A percentile compares a stretch with the other conserved stretches of the same genome.
phyloP scores from a whole-genome alignment of 2,113 vertebrate genomes.

The Corydoras maculifer region DNA sequence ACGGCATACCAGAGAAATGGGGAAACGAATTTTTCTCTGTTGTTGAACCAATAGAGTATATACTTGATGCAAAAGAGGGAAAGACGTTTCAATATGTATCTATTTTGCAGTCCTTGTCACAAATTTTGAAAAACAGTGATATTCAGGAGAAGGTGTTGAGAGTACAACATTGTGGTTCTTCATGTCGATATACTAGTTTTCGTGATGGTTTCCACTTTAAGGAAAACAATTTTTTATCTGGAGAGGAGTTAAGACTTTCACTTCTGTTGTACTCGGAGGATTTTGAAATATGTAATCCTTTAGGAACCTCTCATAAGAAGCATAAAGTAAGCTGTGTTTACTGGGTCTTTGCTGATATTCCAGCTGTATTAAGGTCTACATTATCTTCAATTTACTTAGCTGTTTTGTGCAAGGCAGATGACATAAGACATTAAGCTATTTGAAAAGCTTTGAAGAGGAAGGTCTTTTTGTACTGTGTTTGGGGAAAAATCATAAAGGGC shows the following conservation, averaged over 20 bases:
- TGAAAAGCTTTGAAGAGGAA: conserved; percentile 39
- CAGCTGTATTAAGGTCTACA: neutral
- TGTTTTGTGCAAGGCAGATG: conserved; percentile 21
- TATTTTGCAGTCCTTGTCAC: conserved; percentile 37
- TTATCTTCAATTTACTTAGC: neutral
- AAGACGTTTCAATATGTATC: conserved; percentile 42
- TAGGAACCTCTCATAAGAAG: too few species aligned
- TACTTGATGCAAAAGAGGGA: conserved; percentile 35
- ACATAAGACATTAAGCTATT: conserved; percentile 33
- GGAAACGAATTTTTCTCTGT: conserved; percentile 34
- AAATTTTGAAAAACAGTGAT: conserved; percentile 37
- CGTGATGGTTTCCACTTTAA: conserved; percentile 34
- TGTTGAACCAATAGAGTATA: conserved; percentile 41
- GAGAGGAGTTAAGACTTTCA: neutral
- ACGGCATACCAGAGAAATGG: conserved; percentile 32
- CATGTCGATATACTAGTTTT: conserved; percentile 38
- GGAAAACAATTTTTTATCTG: conserved; percentile 1
- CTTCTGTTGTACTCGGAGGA: neutral
- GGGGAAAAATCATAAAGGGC: conserved; percentile 39
- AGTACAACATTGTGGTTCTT: neutral
- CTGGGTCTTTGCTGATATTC: neutral
- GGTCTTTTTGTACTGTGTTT: conserved; percentile 25
- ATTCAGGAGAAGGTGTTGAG: conserved; percentile 26
- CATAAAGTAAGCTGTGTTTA: conserved; percentile 13
- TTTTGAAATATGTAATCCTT: neutral